Evolutionary conservation across 2,888 invertebrate species (phyloP), one percentile per base, ranked within the genome.

Genomic region (Sinotaia quadrata): DNA sequence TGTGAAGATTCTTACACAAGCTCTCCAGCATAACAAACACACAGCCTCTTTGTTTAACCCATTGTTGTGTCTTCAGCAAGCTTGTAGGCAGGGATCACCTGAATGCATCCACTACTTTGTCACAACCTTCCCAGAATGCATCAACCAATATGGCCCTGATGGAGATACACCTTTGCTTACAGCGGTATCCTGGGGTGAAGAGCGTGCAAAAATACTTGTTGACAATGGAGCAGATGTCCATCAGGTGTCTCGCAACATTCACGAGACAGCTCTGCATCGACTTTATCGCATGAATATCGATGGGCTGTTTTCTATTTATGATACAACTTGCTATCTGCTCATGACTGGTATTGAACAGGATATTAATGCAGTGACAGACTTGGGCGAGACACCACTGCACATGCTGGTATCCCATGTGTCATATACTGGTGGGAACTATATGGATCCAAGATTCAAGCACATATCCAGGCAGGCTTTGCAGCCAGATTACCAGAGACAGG

Each of bases 101-200:
- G 69, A 81, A 51, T 85, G 85, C 56, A 79, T 87, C 24, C 71
- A 76, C 12, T 85, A 85, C 68, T 82, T 85, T 52, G 77, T 87
- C 4, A 75, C 79, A n/a, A 67, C 72, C 12, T 80, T 78, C 37
- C 82, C 84, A 24, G 77, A 78, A 10, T 76, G 78, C 49, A 74
- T 87, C 21, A 80, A 86, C 68, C 67, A 73, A 15, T 68, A 76
- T 27, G 80, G 83, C 67, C 67, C 92, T 85, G 93, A 93, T 82
- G 93, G 93, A 88, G 93, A 93, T 85, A 93, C 92, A 85, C 93
- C 94, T n/a, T 92, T 94, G 69, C 92, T 93, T 86, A 92, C 93
- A 82, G 89, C 93, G 18, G 93, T 93, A 24, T 89, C 93, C 33
- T 93, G 93, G 84, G 93, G 93, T 75, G 91, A 91, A 58, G 91